A percentile compares a stretch with the other conserved stretches of the same genome.
These are phyloP conservation scores for Embiotoca jacksoni DNA, from an alignment of 2,113 vertebrate species.

Conservation along the genomic window DNA sequence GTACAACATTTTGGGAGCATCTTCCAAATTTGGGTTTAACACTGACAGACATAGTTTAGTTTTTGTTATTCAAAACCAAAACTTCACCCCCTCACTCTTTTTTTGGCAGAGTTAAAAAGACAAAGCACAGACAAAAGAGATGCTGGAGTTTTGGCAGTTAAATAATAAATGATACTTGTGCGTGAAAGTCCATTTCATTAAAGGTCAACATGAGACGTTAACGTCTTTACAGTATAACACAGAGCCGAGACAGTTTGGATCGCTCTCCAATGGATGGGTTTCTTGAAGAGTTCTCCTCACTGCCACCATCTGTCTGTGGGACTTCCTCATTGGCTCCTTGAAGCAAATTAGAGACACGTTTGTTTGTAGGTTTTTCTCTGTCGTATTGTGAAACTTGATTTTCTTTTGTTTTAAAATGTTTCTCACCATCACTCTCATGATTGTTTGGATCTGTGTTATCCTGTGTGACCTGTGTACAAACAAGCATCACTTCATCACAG, in stretches of 20 bases:
- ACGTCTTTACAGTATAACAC: slow-evolving; percentile 72
- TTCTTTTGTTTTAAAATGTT: background rate
- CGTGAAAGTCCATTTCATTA: background rate
- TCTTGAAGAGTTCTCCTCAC: background rate
- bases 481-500: background rate
- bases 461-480: slow-evolving; percentile 22
- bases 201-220: background rate
- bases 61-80: slow-evolving; percentile 17
- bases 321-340: slow-evolving; percentile 41
- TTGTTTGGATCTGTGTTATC: background rate
- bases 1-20: no score
- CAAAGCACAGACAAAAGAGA: slow-evolving; percentile 4
- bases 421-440: slow-evolving; percentile 45
- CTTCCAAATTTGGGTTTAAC: no score
- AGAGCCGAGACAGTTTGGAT: slow-evolving; percentile 73
- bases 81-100: background rate
- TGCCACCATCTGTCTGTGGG: background rate
- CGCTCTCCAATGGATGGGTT: background rate
- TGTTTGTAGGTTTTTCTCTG: background rate
- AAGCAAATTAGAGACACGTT: slow-evolving; percentile 29
- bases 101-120: background rate
- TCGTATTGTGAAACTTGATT: background rate
- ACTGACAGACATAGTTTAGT: background rate
- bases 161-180: background rate
- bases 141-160: slow-evolving; percentile 17